A percentile compares a stretch with the other conserved stretches of the same genome.
These are phyloP conservation scores for Calycopis cecrops DNA, from an alignment of 1,140 invertebrate species.

Conservation along the genomic window DNA sequence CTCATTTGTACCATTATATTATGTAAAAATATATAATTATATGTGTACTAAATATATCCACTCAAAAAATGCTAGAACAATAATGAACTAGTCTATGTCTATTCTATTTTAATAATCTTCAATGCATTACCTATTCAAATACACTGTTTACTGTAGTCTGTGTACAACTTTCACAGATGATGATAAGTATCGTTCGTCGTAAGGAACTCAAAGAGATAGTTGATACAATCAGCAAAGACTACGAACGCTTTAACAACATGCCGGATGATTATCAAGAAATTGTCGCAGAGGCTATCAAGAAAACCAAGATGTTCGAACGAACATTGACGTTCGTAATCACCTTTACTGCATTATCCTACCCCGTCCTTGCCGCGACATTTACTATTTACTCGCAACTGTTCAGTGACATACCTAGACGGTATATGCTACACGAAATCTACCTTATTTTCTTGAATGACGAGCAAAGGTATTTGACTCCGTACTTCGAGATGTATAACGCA, in stretches of 20 bases:
- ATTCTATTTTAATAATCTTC: too few relatives aligned
- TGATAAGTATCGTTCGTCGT: conserved; percentile 21
- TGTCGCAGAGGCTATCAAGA: conserved; percentile 19
- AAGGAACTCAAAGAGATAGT: conserved; percentile 25
- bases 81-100: too few relatives aligned
- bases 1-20: too few relatives aligned
- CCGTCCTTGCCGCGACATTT: conserved; percentile 13
- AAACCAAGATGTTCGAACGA: conserved; percentile 22
- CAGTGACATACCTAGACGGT: conserved; percentile 26
- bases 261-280: conserved; percentile 23
- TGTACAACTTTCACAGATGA: conserved; percentile 17
- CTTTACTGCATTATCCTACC: conserved; percentile 16
- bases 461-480: conserved; percentile 24
- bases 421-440: conserved; percentile 26
- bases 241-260: conserved; percentile 26
- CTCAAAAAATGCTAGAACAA: too few relatives aligned
- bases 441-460: conserved; percentile 23
- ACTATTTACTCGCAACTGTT: conserved; percentile 24
- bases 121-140: too few relatives aligned
- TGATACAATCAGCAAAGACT: conserved; percentile 25
- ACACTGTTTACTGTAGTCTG: not conserved
- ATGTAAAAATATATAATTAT: too few relatives aligned
- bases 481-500: conserved; percentile 21
- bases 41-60: too few relatives aligned
- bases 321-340: conserved; percentile 21